Conservation (phyloP, 2,888 invertebrate genomes). For the Dexiosoma caninum region DNA sequence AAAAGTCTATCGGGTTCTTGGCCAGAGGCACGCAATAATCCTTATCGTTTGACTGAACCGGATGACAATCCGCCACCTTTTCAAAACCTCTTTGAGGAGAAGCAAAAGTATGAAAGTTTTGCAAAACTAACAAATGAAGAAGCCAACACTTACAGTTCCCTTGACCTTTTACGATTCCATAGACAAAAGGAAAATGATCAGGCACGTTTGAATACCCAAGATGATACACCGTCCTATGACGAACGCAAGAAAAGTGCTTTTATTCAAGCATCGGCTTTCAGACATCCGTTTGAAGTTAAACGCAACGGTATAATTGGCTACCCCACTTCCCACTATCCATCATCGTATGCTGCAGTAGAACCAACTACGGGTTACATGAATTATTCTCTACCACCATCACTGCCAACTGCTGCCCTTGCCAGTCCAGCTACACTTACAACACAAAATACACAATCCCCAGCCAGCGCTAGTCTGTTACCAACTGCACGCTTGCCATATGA, state of each 20-base stretch:
- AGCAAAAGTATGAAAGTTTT: conserved; percentile 79
- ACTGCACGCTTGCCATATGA: conserved; percentile 48
- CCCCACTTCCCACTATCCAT: conserved; percentile 55
- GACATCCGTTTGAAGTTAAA: conserved; percentile 84
- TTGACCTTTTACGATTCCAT: conserved; percentile 79
- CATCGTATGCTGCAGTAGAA: conserved; percentile 48
- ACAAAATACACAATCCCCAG: conserved; percentile 43
- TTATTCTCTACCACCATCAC: conserved; percentile 45
- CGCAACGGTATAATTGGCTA: conserved; percentile 77
- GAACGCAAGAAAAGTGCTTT: conserved; percentile 79
- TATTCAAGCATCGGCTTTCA: conserved; percentile 88
- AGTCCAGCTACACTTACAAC: conserved; percentile 12
- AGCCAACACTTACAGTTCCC: conserved; percentile 47
- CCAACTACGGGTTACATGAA: conserved; percentile 17
- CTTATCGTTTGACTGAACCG: conserved; percentile 83
- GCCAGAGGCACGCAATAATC: conserved; percentile 83
- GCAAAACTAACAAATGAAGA: conserved; percentile 34
- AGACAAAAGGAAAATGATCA: conserved; percentile 78
- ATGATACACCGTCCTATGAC: conserved; percentile 55
- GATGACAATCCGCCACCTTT: conserved; percentile 89
- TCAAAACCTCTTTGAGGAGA: conserved; percentile 91
- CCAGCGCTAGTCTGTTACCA: conserved; percentile 55
- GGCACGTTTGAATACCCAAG: conserved; percentile 74
- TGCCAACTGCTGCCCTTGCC: conserved; percentile 4
- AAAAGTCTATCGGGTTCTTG: conserved; percentile 92